Conservation (phyloP, 2,113 vertebrate species). For the Corythornis vintsioides region DNA sequence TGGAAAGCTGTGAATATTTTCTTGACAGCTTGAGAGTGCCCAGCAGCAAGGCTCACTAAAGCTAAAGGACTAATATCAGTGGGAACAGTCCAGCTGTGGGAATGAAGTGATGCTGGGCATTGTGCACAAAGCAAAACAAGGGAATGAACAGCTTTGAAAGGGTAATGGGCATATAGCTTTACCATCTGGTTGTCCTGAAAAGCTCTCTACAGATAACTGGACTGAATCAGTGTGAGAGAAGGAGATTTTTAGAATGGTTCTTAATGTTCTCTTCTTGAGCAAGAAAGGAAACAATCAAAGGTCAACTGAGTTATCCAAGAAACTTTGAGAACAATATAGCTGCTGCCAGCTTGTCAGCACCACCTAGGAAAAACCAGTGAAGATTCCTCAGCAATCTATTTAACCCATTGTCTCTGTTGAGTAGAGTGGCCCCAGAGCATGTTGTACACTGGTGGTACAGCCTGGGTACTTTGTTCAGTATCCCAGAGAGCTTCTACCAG, state of each 20-base stretch:
- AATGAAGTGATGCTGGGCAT: constrained; percentile 20
- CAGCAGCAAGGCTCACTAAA: neutral
- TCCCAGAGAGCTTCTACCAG: neutral
- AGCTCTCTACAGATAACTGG: constrained; percentile 11
- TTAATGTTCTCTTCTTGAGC: neutral
- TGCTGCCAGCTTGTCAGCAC: neutral
- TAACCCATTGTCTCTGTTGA: neutral
- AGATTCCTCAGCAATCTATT: neutral
- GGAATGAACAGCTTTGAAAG: constrained; percentile 7
- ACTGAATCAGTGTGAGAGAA: neutral
- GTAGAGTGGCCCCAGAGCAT: neutral
- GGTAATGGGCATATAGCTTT: constrained; percentile 18
- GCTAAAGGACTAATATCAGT: constrained; percentile 16
- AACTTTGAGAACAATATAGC: neutral
- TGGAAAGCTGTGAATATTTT: neutral
- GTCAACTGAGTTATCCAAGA: neutral
- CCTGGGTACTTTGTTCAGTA: neutral
- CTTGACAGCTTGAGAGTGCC: neutral
- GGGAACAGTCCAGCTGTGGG: neutral
- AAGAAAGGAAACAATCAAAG: neutral
- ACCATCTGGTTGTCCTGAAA: constrained; percentile 34
- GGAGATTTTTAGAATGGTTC: constrained; percentile 10
- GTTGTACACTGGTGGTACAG: neutral
- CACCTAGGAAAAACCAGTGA: neutral
- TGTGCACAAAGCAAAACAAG: neutral